Evolutionary conservation across 2,888 invertebrate genomes (phyloP).

Genomic region (Cosmia pyralina): DNA sequence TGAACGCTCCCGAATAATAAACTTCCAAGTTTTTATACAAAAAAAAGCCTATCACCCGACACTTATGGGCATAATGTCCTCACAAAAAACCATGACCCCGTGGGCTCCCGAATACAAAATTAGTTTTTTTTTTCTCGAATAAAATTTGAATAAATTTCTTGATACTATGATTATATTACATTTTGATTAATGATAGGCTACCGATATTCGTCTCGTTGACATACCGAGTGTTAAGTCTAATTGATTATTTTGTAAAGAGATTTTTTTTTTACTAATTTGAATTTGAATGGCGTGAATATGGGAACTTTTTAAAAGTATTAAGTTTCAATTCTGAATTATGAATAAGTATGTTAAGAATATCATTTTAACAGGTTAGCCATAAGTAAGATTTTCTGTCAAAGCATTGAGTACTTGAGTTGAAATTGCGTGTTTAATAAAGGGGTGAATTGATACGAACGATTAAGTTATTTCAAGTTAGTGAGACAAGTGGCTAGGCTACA

Average conservation of each 20-base stretch:
- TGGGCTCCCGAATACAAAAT: constrained; percentile 72
- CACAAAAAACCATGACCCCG: constrained; percentile 66
- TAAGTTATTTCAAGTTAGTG: neutral
- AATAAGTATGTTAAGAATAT: constrained; percentile 19
- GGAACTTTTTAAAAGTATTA: constrained; percentile 50
- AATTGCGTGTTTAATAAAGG: neutral
- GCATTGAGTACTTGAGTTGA: neutral
- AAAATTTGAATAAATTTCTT: constrained; percentile 72
- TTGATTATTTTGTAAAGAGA: constrained; percentile 77
- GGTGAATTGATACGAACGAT: neutral
- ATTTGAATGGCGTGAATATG: constrained; percentile 57
- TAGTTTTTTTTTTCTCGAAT: constrained; percentile 69
- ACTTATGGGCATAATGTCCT: constrained; percentile 67
- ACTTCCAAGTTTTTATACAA: constrained; percentile 49
- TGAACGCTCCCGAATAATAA: constrained; percentile 52
- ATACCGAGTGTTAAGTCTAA: constrained; percentile 78
- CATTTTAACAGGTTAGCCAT: constrained; percentile 17
- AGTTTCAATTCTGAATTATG: constrained; percentile 51
- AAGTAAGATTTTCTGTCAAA: constrained; percentile 24
- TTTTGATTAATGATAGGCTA: constrained; percentile 61
- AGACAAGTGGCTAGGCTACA: constrained; percentile 2
- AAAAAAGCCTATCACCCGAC: constrained; percentile 58
- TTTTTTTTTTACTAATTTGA: constrained; percentile 61
- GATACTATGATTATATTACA: constrained; percentile 58
- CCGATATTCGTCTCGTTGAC: constrained; percentile 71